A percentile compares a stretch with the other conserved stretches of the same genome.
Evolutionary conservation across 1,140 invertebrate genomes (phyloP).

Genomic region (Agrypnia vestita): DNA sequence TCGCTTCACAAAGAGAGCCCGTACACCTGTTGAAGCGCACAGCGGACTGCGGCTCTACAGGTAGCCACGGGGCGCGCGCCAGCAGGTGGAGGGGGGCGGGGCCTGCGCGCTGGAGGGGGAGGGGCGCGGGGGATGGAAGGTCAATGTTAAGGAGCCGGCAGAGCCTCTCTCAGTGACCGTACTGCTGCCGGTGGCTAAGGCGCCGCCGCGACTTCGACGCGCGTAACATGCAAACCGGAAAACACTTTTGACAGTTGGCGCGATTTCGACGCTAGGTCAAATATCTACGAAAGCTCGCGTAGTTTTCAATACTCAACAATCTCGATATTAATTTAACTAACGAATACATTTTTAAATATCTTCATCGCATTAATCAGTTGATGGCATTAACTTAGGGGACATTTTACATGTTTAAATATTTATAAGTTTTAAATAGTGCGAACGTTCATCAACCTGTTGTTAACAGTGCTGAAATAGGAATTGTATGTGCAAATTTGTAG

Average conservation of each 20-base stretch:
- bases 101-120: neutral
- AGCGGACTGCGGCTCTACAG: slow-evolving; percentile 17
- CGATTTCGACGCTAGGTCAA: slow-evolving; percentile 41
- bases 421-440: no score
- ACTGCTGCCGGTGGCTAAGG: slow-evolving; percentile 50
- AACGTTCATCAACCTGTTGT: no score
- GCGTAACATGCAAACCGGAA: slow-evolving; percentile 42
- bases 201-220: slow-evolving; percentile 40
- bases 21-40: slow-evolving; percentile 38
- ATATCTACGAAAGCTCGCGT: slow-evolving; percentile 14
- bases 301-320: neutral
- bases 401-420: no score
- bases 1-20: neutral
- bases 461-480: no score
- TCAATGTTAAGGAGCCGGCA: slow-evolving; percentile 61
- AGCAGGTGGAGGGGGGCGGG: slow-evolving; percentile 55
- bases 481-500: no score
- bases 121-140: slow-evolving; percentile 52
- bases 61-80: slow-evolving; percentile 35
- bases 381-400: no score
- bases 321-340: no score
- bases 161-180: slow-evolving; percentile 53
- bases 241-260: slow-evolving; percentile 36
- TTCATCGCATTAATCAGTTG: no score
- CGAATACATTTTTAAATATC: no score